phyloP scores from a whole-genome alignment of 2,888 invertebrate species.

The Eugnorisma glareosa region DNA sequence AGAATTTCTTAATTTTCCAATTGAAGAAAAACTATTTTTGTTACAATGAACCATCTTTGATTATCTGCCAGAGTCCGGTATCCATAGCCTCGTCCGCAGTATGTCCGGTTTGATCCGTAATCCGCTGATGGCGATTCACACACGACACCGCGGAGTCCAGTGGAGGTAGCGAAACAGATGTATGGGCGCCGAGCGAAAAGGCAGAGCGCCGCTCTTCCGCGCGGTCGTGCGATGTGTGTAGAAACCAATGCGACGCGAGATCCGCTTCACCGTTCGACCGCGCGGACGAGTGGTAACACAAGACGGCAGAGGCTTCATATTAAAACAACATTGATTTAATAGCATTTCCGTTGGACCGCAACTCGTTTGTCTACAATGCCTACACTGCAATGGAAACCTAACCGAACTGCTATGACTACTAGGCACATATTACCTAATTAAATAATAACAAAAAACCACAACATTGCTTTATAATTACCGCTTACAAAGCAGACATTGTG shows the following conservation, averaged over 20 bases:
- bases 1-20: neutral
- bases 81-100: neutral
- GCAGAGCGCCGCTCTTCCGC: neutral
- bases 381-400: neutral
- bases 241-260: neutral
- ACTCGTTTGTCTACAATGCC: neutral
- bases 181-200: neutral
- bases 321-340: neutral
- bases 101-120: too few species aligned
- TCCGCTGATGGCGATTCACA: too few species aligned
- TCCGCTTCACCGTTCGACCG: neutral
- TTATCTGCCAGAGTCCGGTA: neutral
- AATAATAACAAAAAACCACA: constrained; percentile 10
- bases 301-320: neutral
- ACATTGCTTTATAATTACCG: constrained; percentile 2
- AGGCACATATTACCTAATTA: constrained; percentile 4
- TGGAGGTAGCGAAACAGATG: neutral
- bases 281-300: neutral
- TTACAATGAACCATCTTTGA: neutral
- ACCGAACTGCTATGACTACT: neutral
- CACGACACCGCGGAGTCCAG: neutral
- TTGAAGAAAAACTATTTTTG: neutral
- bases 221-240: neutral
- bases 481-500: neutral
- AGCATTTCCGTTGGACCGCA: neutral